Evolutionary conservation across 2,888 invertebrate species (phyloP).

Genomic region (Platycheirus rosarum): DNA sequence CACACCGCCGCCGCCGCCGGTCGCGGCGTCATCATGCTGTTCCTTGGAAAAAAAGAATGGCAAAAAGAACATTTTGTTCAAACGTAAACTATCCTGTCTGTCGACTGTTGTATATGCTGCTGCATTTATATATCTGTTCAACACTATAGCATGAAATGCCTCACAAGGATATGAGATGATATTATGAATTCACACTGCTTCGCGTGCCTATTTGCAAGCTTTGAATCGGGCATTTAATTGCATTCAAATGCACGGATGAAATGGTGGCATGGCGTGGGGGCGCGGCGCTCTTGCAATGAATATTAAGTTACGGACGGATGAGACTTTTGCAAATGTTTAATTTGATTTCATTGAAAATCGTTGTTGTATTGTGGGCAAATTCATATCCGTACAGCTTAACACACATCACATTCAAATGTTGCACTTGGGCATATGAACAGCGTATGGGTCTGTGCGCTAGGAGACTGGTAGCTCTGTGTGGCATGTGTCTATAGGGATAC

Average conservation of each 20-base stretch:
- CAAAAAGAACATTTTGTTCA: conserved; percentile 46
- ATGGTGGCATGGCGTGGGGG: conserved; percentile 5
- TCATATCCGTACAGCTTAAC: not conserved
- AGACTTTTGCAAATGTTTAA: conserved; percentile 65
- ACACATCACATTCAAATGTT: not conserved
- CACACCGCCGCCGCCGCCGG: too few relatives aligned
- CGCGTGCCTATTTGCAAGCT: conserved; percentile 29
- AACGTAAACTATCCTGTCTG: not conserved
- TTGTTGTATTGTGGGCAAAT: conserved; percentile 21
- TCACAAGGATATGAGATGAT: conserved; percentile 48
- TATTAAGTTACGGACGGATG: conserved; percentile 19
- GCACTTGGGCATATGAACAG: conserved; percentile 13
- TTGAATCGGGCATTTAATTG: conserved; percentile 69
- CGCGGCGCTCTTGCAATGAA: not conserved
- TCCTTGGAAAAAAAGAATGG: conserved; percentile 17
- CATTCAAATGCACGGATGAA: conserved; percentile 53
- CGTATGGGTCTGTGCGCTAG: not conserved
- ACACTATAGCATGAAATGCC: not conserved
- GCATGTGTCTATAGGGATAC: conserved; percentile 38
- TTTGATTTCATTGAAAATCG: conserved; percentile 66
- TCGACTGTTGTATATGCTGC: not conserved
- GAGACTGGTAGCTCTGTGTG: conserved; percentile 51
- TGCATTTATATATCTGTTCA: not conserved
- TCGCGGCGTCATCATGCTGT: too few relatives aligned
- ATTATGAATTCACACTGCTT: conserved; percentile 36